Base-by-base conservation (phyloP, 2,888 invertebrate genomes). In the Heliconius charithonia region DNA sequence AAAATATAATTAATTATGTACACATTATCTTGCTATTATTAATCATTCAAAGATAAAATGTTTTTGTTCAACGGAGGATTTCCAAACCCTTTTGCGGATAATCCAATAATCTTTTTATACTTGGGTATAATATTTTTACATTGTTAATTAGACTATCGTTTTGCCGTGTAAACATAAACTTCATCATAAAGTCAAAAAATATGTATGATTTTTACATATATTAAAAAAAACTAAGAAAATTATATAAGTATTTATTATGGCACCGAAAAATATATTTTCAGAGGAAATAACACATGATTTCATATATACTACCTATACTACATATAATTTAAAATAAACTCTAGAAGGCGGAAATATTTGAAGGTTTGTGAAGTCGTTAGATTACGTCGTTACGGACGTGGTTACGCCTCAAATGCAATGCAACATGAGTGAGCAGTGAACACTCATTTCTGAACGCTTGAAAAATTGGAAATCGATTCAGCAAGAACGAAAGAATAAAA, bases 381-480 rank as follows among this genome's bases (percentile, higher is more conserved):
- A 75, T 75, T 66, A 75, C 27, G 75, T 66, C 75, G 66, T 66
- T 65, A 32, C 65, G 27, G 45, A 75, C 45, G 75, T 32, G 45
- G 63, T 75, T 75, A 27, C 66, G 29, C 22, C 29, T 29, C 41
- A 41, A 41, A 65, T 51, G 66, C 75, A 75, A 56, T 75, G 75
- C 75, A 75, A 66, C 66, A 75, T 75, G 75, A 75, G 66, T 75
- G 75, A 75, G 66, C 75, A 66, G 63, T 74, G 74, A 74, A 25
- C 63, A 74, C 74, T 74, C 74, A 74, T 74, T 74, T 63, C 74
- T 74, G 74, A 74, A 74, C 63, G 74, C 74, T 63, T 74, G 74
- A 74, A 74, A 41, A 74, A 74, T 74, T 63, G 74, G 63, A 74
- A 74, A 74, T 74, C 74, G 74, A 74, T 74, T 74, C 63, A 74